These are phyloP conservation scores for Oophaga sylvatica DNA, from an alignment of 2,797 vertebrate species.

Conservation along the genomic window DNA sequence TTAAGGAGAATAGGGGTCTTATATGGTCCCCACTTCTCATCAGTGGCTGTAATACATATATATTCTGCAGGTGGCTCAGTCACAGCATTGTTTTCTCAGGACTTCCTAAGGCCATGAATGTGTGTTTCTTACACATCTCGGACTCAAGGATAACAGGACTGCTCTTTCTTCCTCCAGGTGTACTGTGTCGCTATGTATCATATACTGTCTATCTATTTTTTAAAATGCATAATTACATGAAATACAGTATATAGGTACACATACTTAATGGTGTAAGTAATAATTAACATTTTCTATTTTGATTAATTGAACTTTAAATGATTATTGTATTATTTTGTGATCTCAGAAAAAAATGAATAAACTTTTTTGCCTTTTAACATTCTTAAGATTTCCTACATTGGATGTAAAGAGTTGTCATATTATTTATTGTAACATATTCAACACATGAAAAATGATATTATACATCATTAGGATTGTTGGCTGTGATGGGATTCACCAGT, in stretches of 20 bases:
- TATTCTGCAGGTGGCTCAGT: no score
- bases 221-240: no score
- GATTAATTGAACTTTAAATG: not conserved
- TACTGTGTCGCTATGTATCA: not conserved
- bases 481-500: conserved; percentile 55
- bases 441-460: conserved; percentile 36
- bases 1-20: no score
- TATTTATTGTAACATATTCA: conserved; percentile 20
- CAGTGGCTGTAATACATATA: no score
- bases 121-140: no score
- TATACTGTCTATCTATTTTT: not conserved
- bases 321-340: not conserved
- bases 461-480: conserved; percentile 45
- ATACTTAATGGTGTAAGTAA: not conserved
- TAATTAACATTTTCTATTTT: not conserved
- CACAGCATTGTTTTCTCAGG: no score
- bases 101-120: no score
- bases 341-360: not conserved
- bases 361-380: not conserved
- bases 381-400: not conserved
- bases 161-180: no score
- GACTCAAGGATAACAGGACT: no score
- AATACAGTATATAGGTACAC: not conserved
- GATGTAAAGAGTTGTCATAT: not conserved
- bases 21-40: no score